Evolutionary conservation across 2,113 vertebrate species (phyloP).

Genomic region (Nothocercus julius): DNA sequence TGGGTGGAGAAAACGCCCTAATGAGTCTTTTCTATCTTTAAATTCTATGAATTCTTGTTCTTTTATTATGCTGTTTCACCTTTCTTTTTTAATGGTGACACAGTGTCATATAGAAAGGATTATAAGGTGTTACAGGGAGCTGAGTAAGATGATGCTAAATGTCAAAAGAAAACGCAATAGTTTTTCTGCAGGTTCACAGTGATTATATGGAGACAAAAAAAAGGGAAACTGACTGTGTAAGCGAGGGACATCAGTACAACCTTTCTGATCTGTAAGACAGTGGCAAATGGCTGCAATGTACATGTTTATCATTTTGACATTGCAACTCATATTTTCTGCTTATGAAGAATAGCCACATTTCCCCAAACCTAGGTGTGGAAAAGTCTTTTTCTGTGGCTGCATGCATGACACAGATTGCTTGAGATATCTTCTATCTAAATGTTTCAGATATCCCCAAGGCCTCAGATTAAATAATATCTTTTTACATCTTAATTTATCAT

Average conservation of each 20-base stretch:
- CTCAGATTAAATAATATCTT: conserved; percentile 28
- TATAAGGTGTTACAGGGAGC: conserved; percentile 53
- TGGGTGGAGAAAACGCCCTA: conserved; percentile 42
- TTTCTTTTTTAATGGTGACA: conserved; percentile 60
- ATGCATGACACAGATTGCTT: neutral
- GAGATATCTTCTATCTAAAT: neutral
- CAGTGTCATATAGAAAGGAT: conserved; percentile 58
- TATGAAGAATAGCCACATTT: conserved; percentile 19
- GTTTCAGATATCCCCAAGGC: neutral
- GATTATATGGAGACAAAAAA: conserved; percentile 42
- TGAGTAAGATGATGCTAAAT: conserved; percentile 61
- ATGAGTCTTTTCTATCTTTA: conserved; percentile 50
- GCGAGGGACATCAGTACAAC: neutral
- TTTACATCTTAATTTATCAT: conserved; percentile 38
- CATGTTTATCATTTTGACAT: conserved; percentile 47
- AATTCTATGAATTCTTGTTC: conserved; percentile 45
- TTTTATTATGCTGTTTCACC: conserved; percentile 68
- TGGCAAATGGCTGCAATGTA: neutral
- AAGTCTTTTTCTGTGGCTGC: neutral
- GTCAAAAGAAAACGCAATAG: conserved; percentile 71
- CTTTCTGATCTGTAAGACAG: conserved; percentile 12
- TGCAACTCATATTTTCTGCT: neutral
- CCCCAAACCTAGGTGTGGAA: conserved; percentile 41
- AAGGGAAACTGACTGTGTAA: conserved; percentile 43
- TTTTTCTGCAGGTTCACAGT: conserved; percentile 51